Percentiles rank a stretch among this genome's conserved stretches.
Evolutionary conservation across 2,113 vertebrate species (phyloP).

Genomic region (Embiotoca jacksoni): DNA sequence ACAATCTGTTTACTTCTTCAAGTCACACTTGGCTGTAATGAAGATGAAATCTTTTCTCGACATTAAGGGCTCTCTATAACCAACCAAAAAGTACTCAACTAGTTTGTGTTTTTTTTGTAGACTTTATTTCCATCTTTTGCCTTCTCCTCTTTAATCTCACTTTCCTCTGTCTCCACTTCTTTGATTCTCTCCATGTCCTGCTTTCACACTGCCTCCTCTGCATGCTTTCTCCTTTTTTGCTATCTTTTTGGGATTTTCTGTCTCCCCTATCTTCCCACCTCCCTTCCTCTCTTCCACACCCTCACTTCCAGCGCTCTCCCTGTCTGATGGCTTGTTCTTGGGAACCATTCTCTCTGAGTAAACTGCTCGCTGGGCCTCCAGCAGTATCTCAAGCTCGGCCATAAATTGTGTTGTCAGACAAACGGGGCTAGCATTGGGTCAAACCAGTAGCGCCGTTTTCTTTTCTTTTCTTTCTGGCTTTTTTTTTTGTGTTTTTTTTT

Average conservation of each 20-base stretch:
- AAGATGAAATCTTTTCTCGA: too few relatives aligned
- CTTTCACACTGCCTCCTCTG: slow-evolving; percentile 12
- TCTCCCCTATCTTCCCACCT: slow-evolving; percentile 35
- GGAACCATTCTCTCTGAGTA: slow-evolving; percentile 58
- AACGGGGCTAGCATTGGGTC: slow-evolving; percentile 41
- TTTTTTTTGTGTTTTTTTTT: not conserved
- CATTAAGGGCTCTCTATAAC: too few relatives aligned
- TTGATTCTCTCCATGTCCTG: slow-evolving; percentile 1
- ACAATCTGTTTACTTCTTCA: too few relatives aligned
- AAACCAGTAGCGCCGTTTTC: slow-evolving; percentile 16
- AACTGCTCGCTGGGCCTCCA: slow-evolving; percentile 59
- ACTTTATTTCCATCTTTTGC: not conserved
- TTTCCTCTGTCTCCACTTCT: not conserved
- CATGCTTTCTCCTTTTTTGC: not conserved
- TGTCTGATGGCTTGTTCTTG: slow-evolving; percentile 56
- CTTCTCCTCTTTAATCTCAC: not conserved
- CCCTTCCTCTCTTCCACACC: slow-evolving; percentile 44
- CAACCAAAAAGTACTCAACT: too few relatives aligned
- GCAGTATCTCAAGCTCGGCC: slow-evolving; percentile 44
- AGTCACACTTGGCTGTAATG: too few relatives aligned
- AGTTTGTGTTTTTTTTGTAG: not conserved
- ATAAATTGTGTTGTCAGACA: slow-evolving; percentile 64
- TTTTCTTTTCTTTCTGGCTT: not conserved
- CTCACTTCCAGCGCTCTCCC: slow-evolving; percentile 41
- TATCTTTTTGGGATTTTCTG: not conserved